Conservation (phyloP, 2,113 vertebrate genomes). For the Mus spicilegus region DNA sequence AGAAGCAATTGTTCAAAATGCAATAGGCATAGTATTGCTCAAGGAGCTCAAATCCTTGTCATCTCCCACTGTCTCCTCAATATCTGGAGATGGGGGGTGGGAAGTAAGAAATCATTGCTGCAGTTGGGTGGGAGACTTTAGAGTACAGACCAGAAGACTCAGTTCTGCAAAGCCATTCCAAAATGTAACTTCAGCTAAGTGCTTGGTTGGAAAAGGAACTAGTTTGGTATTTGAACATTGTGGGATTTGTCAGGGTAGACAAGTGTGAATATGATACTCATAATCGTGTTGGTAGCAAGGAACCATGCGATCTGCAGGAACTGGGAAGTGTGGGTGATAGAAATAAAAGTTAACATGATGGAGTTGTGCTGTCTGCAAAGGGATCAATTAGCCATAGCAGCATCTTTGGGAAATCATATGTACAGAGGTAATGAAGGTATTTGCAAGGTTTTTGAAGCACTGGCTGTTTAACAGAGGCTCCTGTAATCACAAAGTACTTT, state of each 20-base stretch:
- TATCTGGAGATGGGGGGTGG: not conserved
- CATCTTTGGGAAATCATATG: not conserved
- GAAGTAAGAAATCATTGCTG: not conserved
- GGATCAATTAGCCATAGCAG: not conserved
- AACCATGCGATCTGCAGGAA: not conserved
- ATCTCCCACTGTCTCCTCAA: not conserved
- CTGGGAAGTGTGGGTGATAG: not conserved
- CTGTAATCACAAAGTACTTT: not conserved
- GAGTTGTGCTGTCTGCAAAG: not conserved
- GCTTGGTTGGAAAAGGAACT: not conserved
- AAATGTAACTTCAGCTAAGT: not conserved
- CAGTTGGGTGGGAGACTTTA: not conserved
- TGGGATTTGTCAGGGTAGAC: not conserved
- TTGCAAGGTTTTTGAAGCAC: slow-evolving; percentile 12
- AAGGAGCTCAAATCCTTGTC: not conserved
- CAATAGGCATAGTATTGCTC: not conserved
- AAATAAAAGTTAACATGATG: not conserved
- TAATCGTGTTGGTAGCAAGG: not conserved
- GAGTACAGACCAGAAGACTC: not conserved
- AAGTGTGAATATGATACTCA: not conserved
- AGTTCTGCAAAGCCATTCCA: not conserved
- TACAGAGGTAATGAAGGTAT: not conserved
- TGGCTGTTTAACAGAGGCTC: not conserved
- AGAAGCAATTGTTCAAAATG: not conserved
- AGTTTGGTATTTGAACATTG: not conserved